Percentiles rank a stretch among this genome's conserved stretches.
Conservation (phyloP, 2,113 vertebrate species). For the Verasper variegatus region DNA sequence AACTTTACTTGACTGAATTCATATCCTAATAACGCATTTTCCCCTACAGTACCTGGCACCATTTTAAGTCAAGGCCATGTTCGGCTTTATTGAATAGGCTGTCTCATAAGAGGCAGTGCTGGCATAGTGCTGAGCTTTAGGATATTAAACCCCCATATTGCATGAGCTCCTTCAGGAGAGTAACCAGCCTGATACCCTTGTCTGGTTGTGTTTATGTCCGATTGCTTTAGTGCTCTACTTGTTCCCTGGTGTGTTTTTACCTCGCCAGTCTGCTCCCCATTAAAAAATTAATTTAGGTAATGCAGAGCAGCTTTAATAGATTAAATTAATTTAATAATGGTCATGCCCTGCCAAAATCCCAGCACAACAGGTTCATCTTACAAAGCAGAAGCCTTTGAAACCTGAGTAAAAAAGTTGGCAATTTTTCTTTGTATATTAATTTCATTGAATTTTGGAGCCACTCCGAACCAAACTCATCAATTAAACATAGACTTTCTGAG, state of each 20-base stretch:
- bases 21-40: constrained; percentile 11
- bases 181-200: constrained; percentile 45
- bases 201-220: constrained; percentile 70
- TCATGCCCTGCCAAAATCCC: constrained; percentile 59
- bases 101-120: constrained; percentile 30
- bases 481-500: constrained; percentile 50
- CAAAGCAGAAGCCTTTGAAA: constrained; percentile 69
- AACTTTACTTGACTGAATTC: constrained; percentile 16
- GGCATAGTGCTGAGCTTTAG: constrained; percentile 24
- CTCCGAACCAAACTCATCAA: constrained; percentile 62
- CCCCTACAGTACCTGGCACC: constrained; percentile 17
- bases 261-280: constrained; percentile 53
- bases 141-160: constrained; percentile 67
- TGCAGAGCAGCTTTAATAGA: constrained; percentile 79
- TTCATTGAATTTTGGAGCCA: constrained; percentile 53
- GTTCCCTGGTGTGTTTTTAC: constrained; percentile 59
- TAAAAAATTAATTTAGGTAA: constrained; percentile 77
- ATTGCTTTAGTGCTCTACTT: constrained; percentile 53
- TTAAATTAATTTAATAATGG: constrained; percentile 79
- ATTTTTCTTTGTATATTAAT: constrained; percentile 58
- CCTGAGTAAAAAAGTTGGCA: constrained; percentile 20
- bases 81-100: constrained; percentile 42
- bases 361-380: constrained; percentile 73
- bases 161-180: constrained; percentile 34
- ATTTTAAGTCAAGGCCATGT: constrained; percentile 36